These are phyloP conservation scores for Habroteleia sp. DNA, from an alignment of 2,888 invertebrate genomes.

Conservation along the genomic window DNA sequence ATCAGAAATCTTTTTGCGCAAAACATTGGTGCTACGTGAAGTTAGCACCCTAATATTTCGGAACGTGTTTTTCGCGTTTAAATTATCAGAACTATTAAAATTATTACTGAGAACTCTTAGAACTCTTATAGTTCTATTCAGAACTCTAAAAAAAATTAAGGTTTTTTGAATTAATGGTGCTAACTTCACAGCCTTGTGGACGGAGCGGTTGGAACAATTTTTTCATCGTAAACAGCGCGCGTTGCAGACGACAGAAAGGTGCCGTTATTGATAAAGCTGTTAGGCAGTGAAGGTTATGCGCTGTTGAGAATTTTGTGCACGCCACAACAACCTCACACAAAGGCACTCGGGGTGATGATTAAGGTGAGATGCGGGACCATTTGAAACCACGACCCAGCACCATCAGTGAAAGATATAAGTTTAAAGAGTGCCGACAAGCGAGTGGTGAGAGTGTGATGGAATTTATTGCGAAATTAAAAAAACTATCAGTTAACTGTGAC, in stretches of 20 bases:
- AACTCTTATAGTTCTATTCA: too few relatives aligned
- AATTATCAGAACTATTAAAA: too few relatives aligned
- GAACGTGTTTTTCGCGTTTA: too few relatives aligned
- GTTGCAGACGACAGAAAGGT: slow-evolving; percentile 23
- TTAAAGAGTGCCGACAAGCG: slow-evolving; percentile 38
- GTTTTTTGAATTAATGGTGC: too few relatives aligned
- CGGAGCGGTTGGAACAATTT: slow-evolving; percentile 21
- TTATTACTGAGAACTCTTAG: too few relatives aligned
- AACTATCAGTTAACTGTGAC: slow-evolving; percentile 53
- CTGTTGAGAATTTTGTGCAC: slow-evolving; percentile 23
- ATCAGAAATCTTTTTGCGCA: too few relatives aligned
- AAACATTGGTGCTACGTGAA: too few relatives aligned
- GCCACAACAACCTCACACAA: slow-evolving; percentile 3
- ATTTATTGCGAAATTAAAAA: slow-evolving; percentile 70
- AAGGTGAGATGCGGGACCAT: slow-evolving; percentile 40
- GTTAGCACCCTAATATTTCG: too few relatives aligned
- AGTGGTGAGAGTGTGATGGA: slow-evolving; percentile 46
- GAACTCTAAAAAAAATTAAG: too few relatives aligned
- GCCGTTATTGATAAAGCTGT: slow-evolving; percentile 8
- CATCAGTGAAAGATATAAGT: slow-evolving; percentile 23
- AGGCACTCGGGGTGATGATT: slow-evolving; percentile 44
- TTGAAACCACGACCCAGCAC: slow-evolving; percentile 20
- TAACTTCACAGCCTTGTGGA: too few relatives aligned
- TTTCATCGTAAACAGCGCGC: slow-evolving; percentile 19
- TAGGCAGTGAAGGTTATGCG: slow-evolving; percentile 24